phyloP scores from a whole-genome alignment of 2,888 invertebrate species.

The Mycalesis mineus region DNA sequence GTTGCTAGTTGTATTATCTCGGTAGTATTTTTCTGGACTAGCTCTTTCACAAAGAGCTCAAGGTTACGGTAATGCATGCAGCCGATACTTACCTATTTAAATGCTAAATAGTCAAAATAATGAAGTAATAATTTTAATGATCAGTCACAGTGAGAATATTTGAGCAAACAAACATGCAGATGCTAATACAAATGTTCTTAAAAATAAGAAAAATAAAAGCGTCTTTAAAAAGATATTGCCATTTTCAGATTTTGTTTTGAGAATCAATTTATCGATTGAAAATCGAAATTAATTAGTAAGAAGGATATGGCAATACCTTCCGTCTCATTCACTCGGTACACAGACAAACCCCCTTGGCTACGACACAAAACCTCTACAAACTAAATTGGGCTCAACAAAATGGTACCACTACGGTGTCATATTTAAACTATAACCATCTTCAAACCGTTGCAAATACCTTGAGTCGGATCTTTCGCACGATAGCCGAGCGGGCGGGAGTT shows the following conservation, averaged over 20 bases:
- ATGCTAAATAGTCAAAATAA: too few species aligned
- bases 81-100: too few species aligned
- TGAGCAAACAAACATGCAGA: background rate
- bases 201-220: background rate
- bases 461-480: conserved; percentile 80
- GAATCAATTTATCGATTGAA: too few species aligned
- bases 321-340: conserved; percentile 52
- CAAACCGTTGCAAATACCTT: conserved; percentile 61
- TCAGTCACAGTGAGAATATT: background rate
- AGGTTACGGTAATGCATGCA: too few species aligned
- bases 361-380: conserved; percentile 72
- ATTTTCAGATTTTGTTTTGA: too few species aligned
- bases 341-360: conserved; percentile 77
- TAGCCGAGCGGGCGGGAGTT: conserved; percentile 80
- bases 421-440: conserved; percentile 30
- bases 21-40: too few species aligned
- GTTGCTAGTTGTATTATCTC: too few species aligned
- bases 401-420: conserved; percentile 62
- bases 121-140: too few species aligned
- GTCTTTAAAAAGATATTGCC: conserved; percentile 9
- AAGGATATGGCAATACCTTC: conserved; percentile 52
- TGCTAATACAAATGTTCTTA: background rate
- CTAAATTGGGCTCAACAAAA: conserved; percentile 62
- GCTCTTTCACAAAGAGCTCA: too few species aligned
- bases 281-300: too few species aligned